These are phyloP conservation scores for Pelobates fuscus DNA, from an alignment of 2,113 vertebrate genomes.

Conservation along the genomic window DNA sequence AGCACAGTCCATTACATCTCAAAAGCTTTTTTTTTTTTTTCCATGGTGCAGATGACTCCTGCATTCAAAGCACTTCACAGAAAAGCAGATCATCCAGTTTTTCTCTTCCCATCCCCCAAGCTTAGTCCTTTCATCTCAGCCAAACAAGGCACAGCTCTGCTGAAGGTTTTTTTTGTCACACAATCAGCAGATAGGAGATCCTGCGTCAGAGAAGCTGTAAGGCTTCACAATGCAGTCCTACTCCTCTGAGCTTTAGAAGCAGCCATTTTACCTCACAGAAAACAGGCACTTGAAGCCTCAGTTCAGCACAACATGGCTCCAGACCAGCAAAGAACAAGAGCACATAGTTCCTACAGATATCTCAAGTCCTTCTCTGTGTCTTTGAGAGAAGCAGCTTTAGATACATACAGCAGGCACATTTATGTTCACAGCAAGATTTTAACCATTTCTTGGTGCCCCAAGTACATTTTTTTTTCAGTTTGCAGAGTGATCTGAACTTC, in stretches of 20 bases:
- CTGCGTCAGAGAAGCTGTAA: slow-evolving; percentile 72
- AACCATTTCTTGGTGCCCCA: slow-evolving; percentile 52
- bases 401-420: neutral
- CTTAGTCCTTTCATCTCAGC: slow-evolving; percentile 78
- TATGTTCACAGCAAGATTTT: slow-evolving; percentile 46
- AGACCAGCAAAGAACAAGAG: slow-evolving; percentile 76
- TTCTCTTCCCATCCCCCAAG: slow-evolving; percentile 69
- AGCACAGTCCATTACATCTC: slow-evolving; percentile 84
- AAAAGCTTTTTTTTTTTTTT: slow-evolving; percentile 84
- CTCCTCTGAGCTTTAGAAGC: slow-evolving; percentile 76
- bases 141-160: slow-evolving; percentile 82
- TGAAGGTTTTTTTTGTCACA: slow-evolving; percentile 84
- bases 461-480: neutral
- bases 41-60: slow-evolving; percentile 81
- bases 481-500: neutral
- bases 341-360: slow-evolving; percentile 70
- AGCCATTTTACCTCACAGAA: slow-evolving; percentile 95
- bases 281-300: slow-evolving; percentile 70
- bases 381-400: neutral
- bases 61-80: slow-evolving; percentile 78
- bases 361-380: slow-evolving; percentile 43
- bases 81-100: slow-evolving; percentile 71
- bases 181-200: slow-evolving; percentile 63
- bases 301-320: slow-evolving; percentile 95
- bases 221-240: slow-evolving; percentile 71